Percentiles rank a stretch among this genome's conserved stretches.
Evolutionary conservation across 2,888 invertebrate species (phyloP).

Genomic region (Rhorus exstirpatorius): DNA sequence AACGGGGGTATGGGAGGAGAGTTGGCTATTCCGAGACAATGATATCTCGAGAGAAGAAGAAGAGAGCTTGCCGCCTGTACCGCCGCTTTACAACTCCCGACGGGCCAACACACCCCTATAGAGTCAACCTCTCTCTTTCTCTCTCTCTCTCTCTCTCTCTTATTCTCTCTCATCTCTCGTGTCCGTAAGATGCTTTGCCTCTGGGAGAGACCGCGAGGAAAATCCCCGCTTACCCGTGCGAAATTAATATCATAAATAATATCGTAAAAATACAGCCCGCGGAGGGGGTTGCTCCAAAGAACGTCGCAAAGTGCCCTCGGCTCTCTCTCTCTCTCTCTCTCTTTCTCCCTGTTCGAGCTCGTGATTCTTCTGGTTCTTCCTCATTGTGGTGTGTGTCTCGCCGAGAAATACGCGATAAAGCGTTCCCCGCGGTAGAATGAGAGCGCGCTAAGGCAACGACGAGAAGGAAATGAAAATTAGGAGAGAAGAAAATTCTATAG

Average conservation of each 20-base stretch:
- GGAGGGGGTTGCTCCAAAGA: conserved; percentile 69
- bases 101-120: conserved; percentile 73
- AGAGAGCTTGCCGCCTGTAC: conserved; percentile 68
- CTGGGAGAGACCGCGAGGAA: conserved; percentile 47
- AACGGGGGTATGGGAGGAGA: conserved; percentile 26
- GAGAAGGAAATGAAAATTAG: conserved; percentile 60
- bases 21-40: conserved; percentile 82
- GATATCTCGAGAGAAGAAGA: conserved; percentile 83
- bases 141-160: conserved; percentile 18
- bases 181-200: conserved; percentile 47
- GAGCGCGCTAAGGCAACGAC: conserved; percentile 23
- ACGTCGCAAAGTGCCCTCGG: conserved; percentile 65
- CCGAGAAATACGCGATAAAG: conserved; percentile 60
- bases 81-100: conserved; percentile 85
- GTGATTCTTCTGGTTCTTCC: conserved; percentile 54
- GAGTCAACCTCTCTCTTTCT: conserved; percentile 36
- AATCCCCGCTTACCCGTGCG: conserved; percentile 75
- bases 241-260: conserved; percentile 86
- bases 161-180: conserved; percentile 24
- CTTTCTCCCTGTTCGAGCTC: conserved; percentile 42
- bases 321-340: conserved; percentile 40
- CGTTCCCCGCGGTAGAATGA: conserved; percentile 46
- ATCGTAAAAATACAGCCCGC: conserved; percentile 83
- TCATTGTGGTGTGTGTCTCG: conserved; percentile 46
- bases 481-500: conserved; percentile 52